Evolutionary conservation across 2,888 invertebrate species (phyloP), one percentile per base, ranked within the genome.

Genomic region (Plebejus anna): DNA sequence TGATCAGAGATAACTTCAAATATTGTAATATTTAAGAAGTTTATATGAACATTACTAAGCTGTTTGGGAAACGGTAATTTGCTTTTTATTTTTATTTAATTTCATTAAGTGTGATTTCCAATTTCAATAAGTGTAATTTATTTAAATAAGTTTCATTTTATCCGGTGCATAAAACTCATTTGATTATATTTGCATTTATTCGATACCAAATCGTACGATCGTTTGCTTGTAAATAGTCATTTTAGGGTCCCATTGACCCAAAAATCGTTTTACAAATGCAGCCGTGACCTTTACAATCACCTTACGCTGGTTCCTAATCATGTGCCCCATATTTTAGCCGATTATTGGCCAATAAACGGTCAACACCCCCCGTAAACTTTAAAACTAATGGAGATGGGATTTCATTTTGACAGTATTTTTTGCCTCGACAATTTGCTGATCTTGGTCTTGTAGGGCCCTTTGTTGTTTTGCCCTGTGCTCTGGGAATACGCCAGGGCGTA

Each of bases 341-440:
- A 28, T 73, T 73, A 81, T 81, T 76, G 77, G 76, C 75, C 80
- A 79, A 79, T 81, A 73, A 73, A 55, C 22, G 73, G 51, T 22
- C 42, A 13, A 42, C 55, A 82, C 80, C 79, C 81, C 81, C 76
- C 82, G 82, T 90, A 88, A 90, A 89, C 80, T 84, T 80, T 75
- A 78, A 78, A 83, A 83, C 84, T 87, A 87, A 90, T 89, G 88
- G 81, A 84, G 79, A 77, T 80, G 79, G 80, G 78, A 80, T 80
- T 79, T 79, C 82, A 81, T 82, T 83, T 82, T 84, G 88, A 87
- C 89, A 86, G 85, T 79, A 79, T 70, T 76, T 79, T 82, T 83
- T 83, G 83, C 79, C 79, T 78, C 82, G 84, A 84, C 82, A 80
- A 80, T 47, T 70, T 28, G 22, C 47, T 73, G 73, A 73, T 73